phyloP scores from a whole-genome alignment of 2,797 vertebrate species.

The Pangasius djambal region DNA sequence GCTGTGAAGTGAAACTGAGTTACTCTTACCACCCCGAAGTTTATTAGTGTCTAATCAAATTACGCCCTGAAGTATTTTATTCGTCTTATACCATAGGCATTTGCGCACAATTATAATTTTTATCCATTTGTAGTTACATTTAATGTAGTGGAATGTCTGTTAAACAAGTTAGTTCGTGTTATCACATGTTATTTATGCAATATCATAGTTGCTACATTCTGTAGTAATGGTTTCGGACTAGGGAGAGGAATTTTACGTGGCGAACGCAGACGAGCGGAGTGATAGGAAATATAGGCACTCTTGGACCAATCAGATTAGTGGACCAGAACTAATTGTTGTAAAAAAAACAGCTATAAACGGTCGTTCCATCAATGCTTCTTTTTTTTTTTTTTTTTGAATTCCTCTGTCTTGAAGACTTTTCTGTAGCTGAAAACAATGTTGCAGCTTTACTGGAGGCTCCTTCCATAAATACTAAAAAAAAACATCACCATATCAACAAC shows the following conservation, averaged over 20 bases:
- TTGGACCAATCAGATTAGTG: not conserved
- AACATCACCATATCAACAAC: not conserved
- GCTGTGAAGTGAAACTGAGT: not conserved
- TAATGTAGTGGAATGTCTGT: no score
- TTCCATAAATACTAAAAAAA: not conserved
- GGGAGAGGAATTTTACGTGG: not conserved
- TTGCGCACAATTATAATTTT: no score
- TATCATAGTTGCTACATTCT: no score
- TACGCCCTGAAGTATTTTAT: no score
- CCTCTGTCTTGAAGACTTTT: not conserved
- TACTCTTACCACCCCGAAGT: not conserved
- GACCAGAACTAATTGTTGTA: not conserved
- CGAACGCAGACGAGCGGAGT: not conserved
- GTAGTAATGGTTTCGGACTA: not conserved
- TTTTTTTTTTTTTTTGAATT: not conserved
- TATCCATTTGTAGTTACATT: no score
- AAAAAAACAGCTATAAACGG: not conserved
- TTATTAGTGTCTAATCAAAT: not conserved
- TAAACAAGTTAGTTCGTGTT: no score
- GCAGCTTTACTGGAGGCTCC: not conserved
- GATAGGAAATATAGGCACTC: not conserved
- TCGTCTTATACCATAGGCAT: no score
- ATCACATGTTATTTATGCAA: no score
- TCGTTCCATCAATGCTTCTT: not conserved
- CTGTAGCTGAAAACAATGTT: not conserved